phyloP scores from a whole-genome alignment of 2,113 vertebrate species.

The Centropus unirufus region DNA sequence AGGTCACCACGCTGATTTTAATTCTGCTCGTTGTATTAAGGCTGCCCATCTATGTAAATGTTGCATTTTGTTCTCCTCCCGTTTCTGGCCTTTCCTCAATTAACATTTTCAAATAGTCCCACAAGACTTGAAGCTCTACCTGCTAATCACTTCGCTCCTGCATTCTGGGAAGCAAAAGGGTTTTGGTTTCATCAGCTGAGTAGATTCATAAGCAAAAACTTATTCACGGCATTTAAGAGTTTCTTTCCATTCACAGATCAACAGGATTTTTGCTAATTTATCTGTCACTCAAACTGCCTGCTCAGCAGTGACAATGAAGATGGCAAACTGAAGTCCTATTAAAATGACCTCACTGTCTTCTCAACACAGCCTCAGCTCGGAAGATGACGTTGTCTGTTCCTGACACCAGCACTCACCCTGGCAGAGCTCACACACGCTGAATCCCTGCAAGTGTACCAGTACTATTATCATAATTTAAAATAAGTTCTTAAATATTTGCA shows the following conservation, averaged over 20 bases:
- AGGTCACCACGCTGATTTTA: conserved; percentile 57
- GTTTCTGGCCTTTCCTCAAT: conserved; percentile 67
- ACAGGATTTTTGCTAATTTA: conserved; percentile 18
- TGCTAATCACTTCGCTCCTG: conserved; percentile 15
- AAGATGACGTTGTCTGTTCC: accelerated
- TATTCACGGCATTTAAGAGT: background rate
- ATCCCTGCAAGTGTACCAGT: background rate
- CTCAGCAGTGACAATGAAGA: background rate
- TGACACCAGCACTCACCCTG: background rate
- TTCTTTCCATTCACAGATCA: background rate
- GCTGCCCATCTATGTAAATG: conserved; percentile 63
- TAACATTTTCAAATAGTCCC: conserved; percentile 70
- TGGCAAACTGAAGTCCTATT: background rate
- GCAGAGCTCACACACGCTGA: background rate
- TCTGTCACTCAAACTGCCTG: background rate
- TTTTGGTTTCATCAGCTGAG: background rate
- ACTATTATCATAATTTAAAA: accelerated
- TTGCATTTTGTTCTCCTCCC: conserved; percentile 62
- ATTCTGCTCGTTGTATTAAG: conserved; percentile 42
- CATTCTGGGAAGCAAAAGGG: background rate
- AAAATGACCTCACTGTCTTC: background rate
- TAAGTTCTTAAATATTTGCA: background rate
- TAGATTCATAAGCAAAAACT: background rate
- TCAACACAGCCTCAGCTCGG: background rate
- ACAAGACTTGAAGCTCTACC: conserved; percentile 31